A percentile compares a stretch with the other conserved stretches of the same genome.
These are phyloP conservation scores for Agrochola macilenta DNA, from an alignment of 2,888 invertebrate genomes.

Conservation along the genomic window DNA sequence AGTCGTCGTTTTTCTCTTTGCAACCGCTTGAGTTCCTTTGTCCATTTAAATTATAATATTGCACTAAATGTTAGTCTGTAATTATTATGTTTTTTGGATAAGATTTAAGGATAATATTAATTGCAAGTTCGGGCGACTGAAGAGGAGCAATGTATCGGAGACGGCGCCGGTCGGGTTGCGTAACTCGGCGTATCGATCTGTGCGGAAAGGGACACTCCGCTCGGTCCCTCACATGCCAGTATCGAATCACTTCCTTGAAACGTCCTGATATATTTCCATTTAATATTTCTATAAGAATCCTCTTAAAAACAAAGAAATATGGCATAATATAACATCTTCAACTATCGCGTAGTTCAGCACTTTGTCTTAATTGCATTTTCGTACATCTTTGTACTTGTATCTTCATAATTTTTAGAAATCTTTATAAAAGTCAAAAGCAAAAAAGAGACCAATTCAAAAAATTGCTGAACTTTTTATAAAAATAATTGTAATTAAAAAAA, in stretches of 20 bases:
- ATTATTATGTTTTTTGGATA: conserved; percentile 24
- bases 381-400: not conserved
- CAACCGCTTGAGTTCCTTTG: conserved; percentile 55
- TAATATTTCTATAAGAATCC: conserved; percentile 11
- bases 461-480: not conserved
- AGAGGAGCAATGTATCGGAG: conserved; percentile 74
- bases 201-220: conserved; percentile 81
- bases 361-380: not conserved
- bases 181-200: conserved; percentile 89
- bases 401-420: not conserved
- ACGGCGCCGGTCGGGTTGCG: conserved; percentile 87
- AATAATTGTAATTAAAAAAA: not conserved
- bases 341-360: not conserved
- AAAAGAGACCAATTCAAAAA: not conserved
- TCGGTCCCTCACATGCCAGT: conserved; percentile 77
- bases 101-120: conserved; percentile 45
- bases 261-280: conserved; percentile 54
- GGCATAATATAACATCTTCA: not conserved
- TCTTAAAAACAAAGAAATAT: not conserved
- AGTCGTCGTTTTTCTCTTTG: conserved; percentile 48
- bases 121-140: conserved; percentile 54
- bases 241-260: conserved; percentile 72
- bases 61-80: conserved; percentile 44
- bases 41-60: conserved; percentile 39
- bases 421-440: not conserved